These are phyloP conservation scores for Artibeus jamaicensis DNA, from an alignment of 2,797 vertebrate species.

Conservation along the genomic window DNA sequence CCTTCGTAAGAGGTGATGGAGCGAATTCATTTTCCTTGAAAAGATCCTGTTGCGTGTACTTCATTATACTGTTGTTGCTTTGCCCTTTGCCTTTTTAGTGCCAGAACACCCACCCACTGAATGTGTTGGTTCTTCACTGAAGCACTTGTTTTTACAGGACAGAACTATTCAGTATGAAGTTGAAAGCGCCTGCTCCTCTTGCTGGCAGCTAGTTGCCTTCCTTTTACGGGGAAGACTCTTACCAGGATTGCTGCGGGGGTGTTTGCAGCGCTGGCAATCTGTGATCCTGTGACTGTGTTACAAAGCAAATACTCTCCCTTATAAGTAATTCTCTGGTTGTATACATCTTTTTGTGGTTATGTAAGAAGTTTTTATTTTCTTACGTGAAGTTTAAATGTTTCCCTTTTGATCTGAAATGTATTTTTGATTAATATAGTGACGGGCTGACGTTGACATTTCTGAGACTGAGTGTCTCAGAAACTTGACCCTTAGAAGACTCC, in stretches of 20 bases:
- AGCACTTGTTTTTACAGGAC: background rate
- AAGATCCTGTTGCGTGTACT: background rate
- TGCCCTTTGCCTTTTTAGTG: background rate
- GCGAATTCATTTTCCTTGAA: background rate
- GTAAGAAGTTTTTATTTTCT: slow-evolving; percentile 16
- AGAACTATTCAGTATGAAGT: background rate
- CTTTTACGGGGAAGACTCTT: background rate
- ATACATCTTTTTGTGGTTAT: background rate
- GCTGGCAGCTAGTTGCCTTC: background rate
- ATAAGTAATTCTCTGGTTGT: background rate
- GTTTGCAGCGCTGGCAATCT: background rate
- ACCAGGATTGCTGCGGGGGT: background rate
- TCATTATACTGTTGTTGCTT: background rate
- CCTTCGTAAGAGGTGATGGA: background rate
- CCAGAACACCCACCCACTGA: background rate
- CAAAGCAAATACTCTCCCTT: background rate
- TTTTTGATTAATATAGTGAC: background rate
- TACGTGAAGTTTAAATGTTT: slow-evolving; percentile 37
- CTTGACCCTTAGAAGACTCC: slow-evolving; percentile 11
- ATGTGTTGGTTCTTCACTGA: background rate
- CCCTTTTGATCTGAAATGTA: slow-evolving; percentile 29
- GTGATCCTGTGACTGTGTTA: background rate
- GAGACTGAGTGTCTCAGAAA: background rate
- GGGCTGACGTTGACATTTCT: background rate
- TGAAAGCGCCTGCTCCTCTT: background rate